Evolutionary conservation across 2,888 invertebrate species (phyloP).

Genomic region (Seira musarum): DNA sequence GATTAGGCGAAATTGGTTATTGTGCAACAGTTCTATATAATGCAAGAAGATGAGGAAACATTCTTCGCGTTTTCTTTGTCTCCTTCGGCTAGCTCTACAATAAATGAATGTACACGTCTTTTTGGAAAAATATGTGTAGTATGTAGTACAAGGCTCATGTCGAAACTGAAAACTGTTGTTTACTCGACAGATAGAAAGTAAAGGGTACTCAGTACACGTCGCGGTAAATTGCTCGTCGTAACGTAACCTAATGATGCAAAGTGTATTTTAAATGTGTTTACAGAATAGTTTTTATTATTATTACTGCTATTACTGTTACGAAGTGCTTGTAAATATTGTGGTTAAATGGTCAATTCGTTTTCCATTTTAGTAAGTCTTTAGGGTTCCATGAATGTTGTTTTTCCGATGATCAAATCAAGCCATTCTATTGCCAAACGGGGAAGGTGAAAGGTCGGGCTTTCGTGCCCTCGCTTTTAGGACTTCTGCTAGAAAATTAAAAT

Average conservation of each 20-base stretch:
- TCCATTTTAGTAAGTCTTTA: constrained; percentile 34
- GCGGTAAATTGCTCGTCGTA: background rate
- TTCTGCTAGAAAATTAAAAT: too few relatives aligned
- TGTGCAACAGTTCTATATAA: constrained; percentile 25
- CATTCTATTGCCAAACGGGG: too few relatives aligned
- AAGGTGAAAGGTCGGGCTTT: too few relatives aligned
- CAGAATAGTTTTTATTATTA: background rate
- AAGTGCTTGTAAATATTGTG: constrained; percentile 15
- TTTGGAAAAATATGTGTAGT: constrained; percentile 21
- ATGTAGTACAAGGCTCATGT: background rate
- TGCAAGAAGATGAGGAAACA: background rate
- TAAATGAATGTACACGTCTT: too few relatives aligned
- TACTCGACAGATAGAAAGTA: background rate
- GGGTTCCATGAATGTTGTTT: constrained; percentile 18
- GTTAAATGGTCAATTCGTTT: constrained; percentile 44
- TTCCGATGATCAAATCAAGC: too few relatives aligned
- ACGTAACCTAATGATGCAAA: constrained; percentile 15
- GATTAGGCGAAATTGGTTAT: constrained; percentile 21
- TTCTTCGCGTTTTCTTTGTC: constrained; percentile 12
- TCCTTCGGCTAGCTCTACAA: too few relatives aligned
- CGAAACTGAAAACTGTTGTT: background rate
- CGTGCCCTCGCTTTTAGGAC: too few relatives aligned
- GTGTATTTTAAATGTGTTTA: constrained; percentile 2
- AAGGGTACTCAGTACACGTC: background rate
- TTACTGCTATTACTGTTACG: constrained; percentile 9